Base-by-base conservation (phyloP, 2,888 invertebrate species). In the Plusia festucae region DNA sequence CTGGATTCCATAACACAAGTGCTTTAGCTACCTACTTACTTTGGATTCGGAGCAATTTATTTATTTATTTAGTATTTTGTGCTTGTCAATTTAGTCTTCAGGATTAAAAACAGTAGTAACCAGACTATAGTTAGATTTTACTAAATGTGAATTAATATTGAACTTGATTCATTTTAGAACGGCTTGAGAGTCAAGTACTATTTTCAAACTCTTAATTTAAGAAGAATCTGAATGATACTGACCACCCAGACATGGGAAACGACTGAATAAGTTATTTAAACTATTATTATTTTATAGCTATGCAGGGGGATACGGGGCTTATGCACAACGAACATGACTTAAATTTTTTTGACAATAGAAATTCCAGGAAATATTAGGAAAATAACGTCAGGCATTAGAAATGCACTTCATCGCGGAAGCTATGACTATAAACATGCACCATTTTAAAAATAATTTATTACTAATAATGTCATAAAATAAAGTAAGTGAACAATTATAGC, bases 161-260 rank as follows among this genome's bases (percentile, higher is more conserved):
- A n/a, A n/a, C n/a, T n/a, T n/a, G n/a, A n/a, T n/a, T n/a, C n/a
- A n/a, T n/a, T n/a, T n/a, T n/a, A n/a, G n/a, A n/a, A n/a, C n/a
- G n/a, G n/a, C n/a, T n/a, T n/a, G n/a, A n/a, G 24, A 24, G 9
- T 30, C 1, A 2, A 9, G 30, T 9, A 9, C 30, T 9, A 9
- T 30, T 30, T 30, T 30, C 30, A 1, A 30, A 30, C 9, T 34
- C 34, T 34, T 34, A 9, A 15, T 15, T 15, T 34, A 2, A 3
- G 30, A 30, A 34, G 34, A 5, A 3, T 40, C n/a, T 34, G 4
- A 9, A 34, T 34, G 4, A 1, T 6, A n/a, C n/a, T 40, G 40
- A 40, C 40, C 40, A 40, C 40, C 40, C 40, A 40, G 40, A 40
- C n/a, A 40, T 6, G n/a, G 40, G n/a, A n/a, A n/a, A 40, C n/a